Evolutionary conservation across 2,888 invertebrate genomes (phyloP).

Genomic region (Aromia moschata): DNA sequence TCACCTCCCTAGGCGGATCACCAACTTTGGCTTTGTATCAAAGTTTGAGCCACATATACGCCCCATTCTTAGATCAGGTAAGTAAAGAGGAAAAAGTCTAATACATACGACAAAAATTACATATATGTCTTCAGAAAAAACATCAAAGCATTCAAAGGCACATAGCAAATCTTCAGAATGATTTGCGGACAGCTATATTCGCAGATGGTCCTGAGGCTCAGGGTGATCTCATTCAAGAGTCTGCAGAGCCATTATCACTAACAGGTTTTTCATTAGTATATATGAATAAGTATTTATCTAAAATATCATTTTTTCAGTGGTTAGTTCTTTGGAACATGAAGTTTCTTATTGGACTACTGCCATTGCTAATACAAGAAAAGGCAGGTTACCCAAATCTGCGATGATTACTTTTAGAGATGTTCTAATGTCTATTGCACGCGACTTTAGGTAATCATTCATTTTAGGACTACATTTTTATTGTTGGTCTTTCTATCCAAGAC

Average conservation of each 20-base stretch:
- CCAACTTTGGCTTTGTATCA: conserved; percentile 70
- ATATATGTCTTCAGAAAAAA: conserved; percentile 46
- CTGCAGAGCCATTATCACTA: conserved; percentile 58
- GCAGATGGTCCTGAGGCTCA: conserved; percentile 41
- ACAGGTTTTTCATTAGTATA: conserved; percentile 44
- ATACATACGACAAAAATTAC: no score
- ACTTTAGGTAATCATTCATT: conserved; percentile 67
- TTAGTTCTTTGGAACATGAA: conserved; percentile 75
- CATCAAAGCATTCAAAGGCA: conserved; percentile 55
- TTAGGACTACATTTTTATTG: no score
- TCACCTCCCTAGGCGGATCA: conserved; percentile 70
- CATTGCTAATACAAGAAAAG: conserved; percentile 63
- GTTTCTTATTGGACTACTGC: conserved; percentile 74
- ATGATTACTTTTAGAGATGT: conserved; percentile 69
- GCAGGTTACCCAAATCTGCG: conserved; percentile 67
- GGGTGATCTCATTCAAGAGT: conserved; percentile 52
- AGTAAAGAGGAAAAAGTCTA: no score
- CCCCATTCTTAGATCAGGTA: conserved; percentile 60
- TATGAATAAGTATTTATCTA: not conserved
- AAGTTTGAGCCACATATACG: conserved; percentile 69
- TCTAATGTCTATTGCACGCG: conserved; percentile 70
- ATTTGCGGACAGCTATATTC: conserved; percentile 54
- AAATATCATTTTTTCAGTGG: conserved; percentile 63
- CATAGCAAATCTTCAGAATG: conserved; percentile 57
- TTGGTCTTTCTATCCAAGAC: no score